Evolutionary conservation across 1,140 invertebrate genomes (phyloP).

Genomic region (Solenopsis invicta): DNA sequence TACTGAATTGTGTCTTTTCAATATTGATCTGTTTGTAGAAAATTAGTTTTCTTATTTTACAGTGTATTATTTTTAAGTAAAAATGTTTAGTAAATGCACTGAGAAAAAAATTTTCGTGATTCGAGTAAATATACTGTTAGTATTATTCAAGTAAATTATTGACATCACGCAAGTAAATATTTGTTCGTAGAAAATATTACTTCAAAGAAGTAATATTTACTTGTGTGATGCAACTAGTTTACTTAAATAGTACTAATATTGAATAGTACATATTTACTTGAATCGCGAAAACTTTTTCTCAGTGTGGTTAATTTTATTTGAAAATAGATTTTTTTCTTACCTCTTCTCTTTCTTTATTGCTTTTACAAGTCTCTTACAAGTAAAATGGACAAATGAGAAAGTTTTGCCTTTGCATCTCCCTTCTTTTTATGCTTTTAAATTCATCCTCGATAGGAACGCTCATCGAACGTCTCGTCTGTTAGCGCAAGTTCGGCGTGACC

Average conservation of each 20-base stretch:
- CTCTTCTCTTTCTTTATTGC: not conserved
- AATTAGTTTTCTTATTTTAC: not conserved
- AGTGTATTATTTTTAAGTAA: not conserved
- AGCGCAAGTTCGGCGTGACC: constrained; percentile 54
- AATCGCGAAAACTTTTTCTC: too few species aligned
- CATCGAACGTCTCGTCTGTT: constrained; percentile 3
- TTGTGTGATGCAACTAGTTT: too few species aligned
- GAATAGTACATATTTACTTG: too few species aligned
- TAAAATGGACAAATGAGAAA: not conserved
- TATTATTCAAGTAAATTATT: too few species aligned
- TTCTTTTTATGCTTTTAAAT: constrained; percentile 4
- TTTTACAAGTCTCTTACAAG: too few species aligned
- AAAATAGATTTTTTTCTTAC: not conserved
- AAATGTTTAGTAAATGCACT: not conserved
- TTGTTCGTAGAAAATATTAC: too few species aligned
- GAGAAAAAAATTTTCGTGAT: too few species aligned
- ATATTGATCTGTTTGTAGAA: not conserved
- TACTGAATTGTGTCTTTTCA: not conserved
- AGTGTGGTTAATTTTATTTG: constrained; percentile 7
- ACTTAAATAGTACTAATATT: too few species aligned
- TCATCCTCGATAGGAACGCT: constrained; percentile 11
- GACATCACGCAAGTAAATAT: too few species aligned
- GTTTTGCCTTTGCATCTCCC: not conserved
- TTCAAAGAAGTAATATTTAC: too few species aligned
- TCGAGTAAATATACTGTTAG: too few species aligned